A percentile compares a stretch with the other conserved stretches of the same genome.
phyloP scores from a whole-genome alignment of 2,888 invertebrate species.

The Andrena chrysosceles region DNA sequence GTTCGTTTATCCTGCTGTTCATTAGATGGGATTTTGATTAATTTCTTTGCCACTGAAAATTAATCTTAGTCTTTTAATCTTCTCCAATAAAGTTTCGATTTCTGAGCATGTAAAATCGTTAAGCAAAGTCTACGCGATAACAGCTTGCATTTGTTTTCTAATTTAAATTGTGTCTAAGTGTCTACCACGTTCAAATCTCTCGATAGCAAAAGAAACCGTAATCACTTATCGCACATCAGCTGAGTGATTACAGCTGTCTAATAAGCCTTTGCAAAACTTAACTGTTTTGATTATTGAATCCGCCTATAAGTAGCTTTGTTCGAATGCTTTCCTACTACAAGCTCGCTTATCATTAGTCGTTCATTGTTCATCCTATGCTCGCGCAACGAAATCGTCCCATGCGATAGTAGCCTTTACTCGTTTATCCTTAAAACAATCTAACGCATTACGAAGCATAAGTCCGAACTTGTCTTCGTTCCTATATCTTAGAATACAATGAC shows the following conservation, averaged over 20 bases:
- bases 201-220: background rate
- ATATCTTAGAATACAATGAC: background rate
- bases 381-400: constrained; percentile 1
- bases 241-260: background rate
- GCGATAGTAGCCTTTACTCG: background rate
- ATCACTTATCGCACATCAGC: background rate
- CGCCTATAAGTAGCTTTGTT: background rate
- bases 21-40: too few relatives aligned
- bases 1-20: too few relatives aligned
- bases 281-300: background rate
- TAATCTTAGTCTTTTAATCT: background rate
- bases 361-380: background rate
- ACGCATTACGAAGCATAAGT: background rate
- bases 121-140: background rate
- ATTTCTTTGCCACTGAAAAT: background rate
- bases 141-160: background rate
- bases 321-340: background rate
- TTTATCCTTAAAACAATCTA: constrained; percentile 2
- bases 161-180: background rate
- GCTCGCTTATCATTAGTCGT: background rate
- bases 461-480: background rate
- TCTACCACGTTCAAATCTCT: background rate
- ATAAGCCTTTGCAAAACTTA: background rate
- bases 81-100: background rate
- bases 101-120: background rate